Evolutionary conservation across 2,113 vertebrate species (phyloP), one percentile per base, ranked within the genome.

Genomic region (Cyanoliseus patagonus): DNA sequence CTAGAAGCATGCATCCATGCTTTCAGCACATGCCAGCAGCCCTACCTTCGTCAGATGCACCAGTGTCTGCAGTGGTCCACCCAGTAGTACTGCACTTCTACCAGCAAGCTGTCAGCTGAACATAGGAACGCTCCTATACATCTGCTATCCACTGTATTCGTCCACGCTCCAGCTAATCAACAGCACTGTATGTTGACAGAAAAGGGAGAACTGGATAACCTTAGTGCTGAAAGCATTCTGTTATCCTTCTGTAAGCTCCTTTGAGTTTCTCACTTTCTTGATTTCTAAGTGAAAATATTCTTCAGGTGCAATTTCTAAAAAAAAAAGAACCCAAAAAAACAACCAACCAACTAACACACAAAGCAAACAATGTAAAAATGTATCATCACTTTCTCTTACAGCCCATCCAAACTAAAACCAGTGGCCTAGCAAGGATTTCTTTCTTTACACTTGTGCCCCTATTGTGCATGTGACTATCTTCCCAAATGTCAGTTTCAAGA

Each of bases 81-180:
- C 10, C 24, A 53, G 72, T 2, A 85, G 27, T 41, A 59, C 17
- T 8, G 67, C 35, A 7, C 13, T 24, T 16, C 64, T 62, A 47
- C 41, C 67, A 70, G 61, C 0, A 13, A 59, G n/a, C 17, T 19
- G 4, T 23, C 42, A 73, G 13, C 16, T 63, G 80, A 41, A 53
- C 7, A 7, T 8, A 5, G 41, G 42, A 46, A 42, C 1, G 1
- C 19, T 33, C 22, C 59, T 41, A 14, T 1, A 27, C 9, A 12
- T 23, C 42, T 5, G 2, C 33, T 55, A 5, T 8, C 22, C n/a
- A 8, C 4, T 17, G 37, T 2, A 0, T 35, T 42, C 35, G 22
- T 63, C 55, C 31, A 4, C 3, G 20, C 20, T 20, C 19, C 8
- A 59, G 44, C 14, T 17, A 7, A 14, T 18, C 46, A 49, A 14